Base-by-base conservation (phyloP, 2,113 vertebrate genomes). In the Hiodon tergisus region DNA sequence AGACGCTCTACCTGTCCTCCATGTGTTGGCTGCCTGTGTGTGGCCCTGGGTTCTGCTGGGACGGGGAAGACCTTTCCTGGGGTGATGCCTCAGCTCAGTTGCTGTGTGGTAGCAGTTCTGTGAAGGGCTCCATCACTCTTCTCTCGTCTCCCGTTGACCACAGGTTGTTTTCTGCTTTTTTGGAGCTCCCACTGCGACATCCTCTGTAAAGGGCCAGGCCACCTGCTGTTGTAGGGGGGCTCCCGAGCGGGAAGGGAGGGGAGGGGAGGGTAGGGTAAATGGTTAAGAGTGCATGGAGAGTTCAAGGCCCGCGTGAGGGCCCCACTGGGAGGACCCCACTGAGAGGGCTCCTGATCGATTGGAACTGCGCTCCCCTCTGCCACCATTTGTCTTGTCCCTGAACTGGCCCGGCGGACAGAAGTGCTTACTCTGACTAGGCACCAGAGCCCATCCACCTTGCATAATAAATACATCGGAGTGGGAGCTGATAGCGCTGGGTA, bases 301-400 rank as follows among this genome's bases (percentile, higher is more conserved):
- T 31, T 31, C 31, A 31, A 52, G 60, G 72, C 50, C 31, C 63
- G 57, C 53, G 51, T 31, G 16, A 79, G 78, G 85, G 82, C 88
- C 89, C 89, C 85, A 89, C 86, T 75, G 69, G 60, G 16, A 69
- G 71, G 61, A 76, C 85, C 90, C 88, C 86, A 89, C 86, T 85
- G 81, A 77, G 78, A 87, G 80, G 83, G 85, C 88, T 81, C 78
- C 0, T 11, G 87, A 90, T 90, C 82, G 88, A 90, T 91, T 77
- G 71, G 78, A 77, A 51, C 76, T 67, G 65, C n/a, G 72, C 85
- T 83, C 76, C 65, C 72, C 82, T 88, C 86, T 87, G 76, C 82
- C 76, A 53, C 82, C 83, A 83, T 90, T 85, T 85, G 82, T 89
- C 87, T 87, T 87, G 81, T 77, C 75, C 74, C 75, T 69, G 77